Evolutionary conservation across 2,888 invertebrate species (phyloP).

Genomic region (Tortricodes alternella): DNA sequence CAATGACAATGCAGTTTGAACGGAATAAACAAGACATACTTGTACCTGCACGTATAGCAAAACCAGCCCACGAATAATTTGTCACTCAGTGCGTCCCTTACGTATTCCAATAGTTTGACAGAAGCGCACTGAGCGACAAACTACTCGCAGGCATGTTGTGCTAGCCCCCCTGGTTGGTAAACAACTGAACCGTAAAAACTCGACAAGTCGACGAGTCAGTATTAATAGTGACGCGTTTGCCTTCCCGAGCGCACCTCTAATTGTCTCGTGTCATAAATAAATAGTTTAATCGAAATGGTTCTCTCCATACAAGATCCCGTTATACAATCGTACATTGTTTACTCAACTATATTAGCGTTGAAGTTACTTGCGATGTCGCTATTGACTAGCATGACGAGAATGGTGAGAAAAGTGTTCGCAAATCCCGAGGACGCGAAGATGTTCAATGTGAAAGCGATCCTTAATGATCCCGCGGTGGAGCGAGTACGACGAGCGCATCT

Average conservation of each 20-base stretch:
- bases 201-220: not conserved
- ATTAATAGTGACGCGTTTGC: not conserved
- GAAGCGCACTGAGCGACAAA: too few species aligned
- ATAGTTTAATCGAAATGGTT: constrained; percentile 1
- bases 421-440: constrained; percentile 40
- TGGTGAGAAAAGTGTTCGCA: constrained; percentile 39
- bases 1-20: too few species aligned
- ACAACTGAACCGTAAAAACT: too few species aligned
- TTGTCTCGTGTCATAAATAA: not conserved
- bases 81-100: too few species aligned
- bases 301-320: constrained; percentile 27
- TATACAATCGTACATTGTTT: constrained; percentile 30
- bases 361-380: constrained; percentile 15
- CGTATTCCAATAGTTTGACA: too few species aligned
- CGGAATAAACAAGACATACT: too few species aligned
- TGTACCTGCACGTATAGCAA: too few species aligned
- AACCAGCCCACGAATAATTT: too few species aligned
- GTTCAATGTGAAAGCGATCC: constrained; percentile 50
- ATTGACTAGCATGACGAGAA: constrained; percentile 8
- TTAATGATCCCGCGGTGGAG: constrained; percentile 75
- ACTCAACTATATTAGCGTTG: constrained; percentile 31
- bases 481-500: constrained; percentile 79
- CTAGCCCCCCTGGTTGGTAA: too few species aligned
- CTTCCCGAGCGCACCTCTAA: not conserved
- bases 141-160: too few species aligned